These are phyloP conservation scores for Lutjanus erythropterus DNA, from an alignment of 2,113 vertebrate species.

Conservation along the genomic window DNA sequence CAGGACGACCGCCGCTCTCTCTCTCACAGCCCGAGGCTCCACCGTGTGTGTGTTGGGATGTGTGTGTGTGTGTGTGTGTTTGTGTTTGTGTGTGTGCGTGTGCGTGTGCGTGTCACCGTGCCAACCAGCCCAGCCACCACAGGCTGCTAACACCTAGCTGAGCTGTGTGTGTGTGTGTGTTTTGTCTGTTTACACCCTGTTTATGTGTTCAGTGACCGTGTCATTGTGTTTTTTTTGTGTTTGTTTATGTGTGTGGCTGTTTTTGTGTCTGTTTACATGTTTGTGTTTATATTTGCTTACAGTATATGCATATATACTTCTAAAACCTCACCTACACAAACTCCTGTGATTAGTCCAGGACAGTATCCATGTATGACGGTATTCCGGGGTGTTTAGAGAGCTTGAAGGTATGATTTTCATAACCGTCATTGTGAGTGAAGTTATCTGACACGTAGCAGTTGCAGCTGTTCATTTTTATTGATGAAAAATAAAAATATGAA, in stretches of 20 bases:
- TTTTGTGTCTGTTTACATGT: background rate
- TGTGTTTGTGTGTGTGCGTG: constrained; percentile 51
- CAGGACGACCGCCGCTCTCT: constrained; percentile 65
- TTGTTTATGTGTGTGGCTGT: background rate
- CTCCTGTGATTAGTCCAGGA: too few relatives aligned
- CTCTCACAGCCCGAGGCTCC: constrained; percentile 56
- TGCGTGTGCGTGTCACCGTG: constrained; percentile 42
- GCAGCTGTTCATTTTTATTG: too few relatives aligned
- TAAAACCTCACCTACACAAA: too few relatives aligned
- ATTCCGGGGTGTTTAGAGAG: too few relatives aligned
- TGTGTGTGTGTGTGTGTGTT: constrained; percentile 44
- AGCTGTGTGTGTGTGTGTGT: constrained; percentile 11
- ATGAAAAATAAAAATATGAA: too few relatives aligned
- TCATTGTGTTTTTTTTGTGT: background rate
- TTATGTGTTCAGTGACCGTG: constrained; percentile 21
- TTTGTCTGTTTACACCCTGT: background rate
- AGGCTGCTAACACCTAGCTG: constrained; percentile 37
- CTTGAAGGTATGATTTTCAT: too few relatives aligned
- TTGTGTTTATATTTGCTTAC: background rate
- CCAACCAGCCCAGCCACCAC: constrained; percentile 35
- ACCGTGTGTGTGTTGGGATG: constrained; percentile 15
- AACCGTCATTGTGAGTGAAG: too few relatives aligned
- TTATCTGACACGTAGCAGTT: too few relatives aligned
- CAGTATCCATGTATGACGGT: too few relatives aligned
- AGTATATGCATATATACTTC: too few relatives aligned